phyloP scores from a whole-genome alignment of 2,113 vertebrate species.

The Tamias sibiricus region DNA sequence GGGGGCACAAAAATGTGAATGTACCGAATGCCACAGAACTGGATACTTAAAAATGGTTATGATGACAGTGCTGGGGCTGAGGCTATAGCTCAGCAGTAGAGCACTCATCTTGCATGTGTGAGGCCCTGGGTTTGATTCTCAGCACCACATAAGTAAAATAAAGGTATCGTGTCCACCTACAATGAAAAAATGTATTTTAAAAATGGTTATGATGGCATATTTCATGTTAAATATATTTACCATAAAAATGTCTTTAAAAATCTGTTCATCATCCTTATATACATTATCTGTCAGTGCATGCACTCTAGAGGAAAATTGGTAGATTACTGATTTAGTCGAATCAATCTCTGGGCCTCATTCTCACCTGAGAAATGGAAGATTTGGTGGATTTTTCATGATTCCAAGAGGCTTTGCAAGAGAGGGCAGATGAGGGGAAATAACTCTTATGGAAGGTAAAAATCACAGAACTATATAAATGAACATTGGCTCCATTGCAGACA shows the following conservation, averaged over 20 bases:
- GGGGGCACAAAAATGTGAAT: not conserved
- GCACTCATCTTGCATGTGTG: too few species aligned
- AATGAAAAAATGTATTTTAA: too few species aligned
- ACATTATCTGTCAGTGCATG: not conserved
- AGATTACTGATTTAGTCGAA: not conserved
- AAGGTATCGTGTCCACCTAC: too few species aligned
- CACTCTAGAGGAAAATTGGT: not conserved
- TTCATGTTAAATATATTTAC: not conserved
- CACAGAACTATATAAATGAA: not conserved
- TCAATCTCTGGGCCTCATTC: not conserved
- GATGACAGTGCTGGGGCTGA: too few species aligned
- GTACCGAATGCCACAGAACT: not conserved
- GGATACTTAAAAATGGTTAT: not conserved
- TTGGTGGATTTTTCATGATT: not conserved
- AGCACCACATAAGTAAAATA: too few species aligned
- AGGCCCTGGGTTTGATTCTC: too few species aligned
- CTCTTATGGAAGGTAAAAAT: not conserved
- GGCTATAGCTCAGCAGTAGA: too few species aligned
- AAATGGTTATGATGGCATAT: not conserved
- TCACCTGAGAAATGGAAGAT: not conserved
- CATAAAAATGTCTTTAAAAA: not conserved
- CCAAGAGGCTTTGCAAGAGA: not conserved
- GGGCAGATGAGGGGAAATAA: not conserved
- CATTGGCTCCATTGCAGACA: not conserved
- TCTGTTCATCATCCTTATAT: not conserved